phyloP scores from a whole-genome alignment of 2,797 vertebrate genomes.

The Phoxinus dragarum region DNA sequence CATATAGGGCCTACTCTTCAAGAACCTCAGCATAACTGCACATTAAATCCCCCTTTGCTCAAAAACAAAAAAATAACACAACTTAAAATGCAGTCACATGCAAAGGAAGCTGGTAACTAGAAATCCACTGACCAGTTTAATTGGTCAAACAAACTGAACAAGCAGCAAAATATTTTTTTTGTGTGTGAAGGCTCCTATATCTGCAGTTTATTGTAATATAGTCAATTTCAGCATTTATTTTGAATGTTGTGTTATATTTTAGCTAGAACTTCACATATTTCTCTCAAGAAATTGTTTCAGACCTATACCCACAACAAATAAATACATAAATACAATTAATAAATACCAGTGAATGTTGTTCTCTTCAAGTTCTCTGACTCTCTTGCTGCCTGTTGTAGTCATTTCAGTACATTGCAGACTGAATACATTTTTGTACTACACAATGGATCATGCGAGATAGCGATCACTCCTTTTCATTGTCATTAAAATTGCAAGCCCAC shows the following conservation, averaged over 20 bases:
- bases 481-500: not conserved
- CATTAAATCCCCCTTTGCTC: not conserved
- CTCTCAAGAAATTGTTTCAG: not conserved
- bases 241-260: not conserved
- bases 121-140: not conserved
- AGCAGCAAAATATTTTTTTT: not conserved
- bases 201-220: not conserved
- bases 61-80: not conserved
- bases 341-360: not conserved
- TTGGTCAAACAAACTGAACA: not conserved
- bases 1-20: no score
- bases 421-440: conserved; percentile 12
- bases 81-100: no score
- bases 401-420: not conserved
- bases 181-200: not conserved
- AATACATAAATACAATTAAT: not conserved
- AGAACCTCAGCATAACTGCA: not conserved
- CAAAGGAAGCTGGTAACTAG: not conserved
- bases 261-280: not conserved
- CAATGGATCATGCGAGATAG: not conserved
- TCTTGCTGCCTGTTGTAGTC: not conserved
- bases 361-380: not conserved
- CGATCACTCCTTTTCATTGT: conserved; percentile 24
- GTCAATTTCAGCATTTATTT: not conserved
- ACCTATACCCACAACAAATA: no score